Evolutionary conservation across 2,113 vertebrate species (phyloP).

Genomic region (Rousettus leschenaultii): DNA sequence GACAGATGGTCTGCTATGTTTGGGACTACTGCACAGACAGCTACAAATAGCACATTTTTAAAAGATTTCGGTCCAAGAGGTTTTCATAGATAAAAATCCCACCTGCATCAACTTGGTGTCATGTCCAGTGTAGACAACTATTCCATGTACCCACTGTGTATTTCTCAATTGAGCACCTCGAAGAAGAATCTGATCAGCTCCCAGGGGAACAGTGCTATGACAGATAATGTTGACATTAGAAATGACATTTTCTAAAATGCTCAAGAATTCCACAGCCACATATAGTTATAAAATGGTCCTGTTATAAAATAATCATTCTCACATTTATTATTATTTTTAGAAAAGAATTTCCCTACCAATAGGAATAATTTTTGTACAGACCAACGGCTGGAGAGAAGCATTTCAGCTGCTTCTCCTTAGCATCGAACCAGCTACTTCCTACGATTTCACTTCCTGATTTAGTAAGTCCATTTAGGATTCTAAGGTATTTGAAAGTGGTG

Average conservation of each 20-base stretch:
- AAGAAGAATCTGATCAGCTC: conserved; percentile 97
- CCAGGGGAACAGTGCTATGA: conserved; percentile 90
- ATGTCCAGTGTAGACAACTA: conserved; percentile 98
- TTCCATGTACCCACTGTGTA: conserved; percentile 97
- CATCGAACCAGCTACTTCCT: background rate
- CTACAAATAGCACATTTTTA: background rate
- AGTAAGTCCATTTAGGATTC: conserved; percentile 1
- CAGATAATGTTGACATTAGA: conserved; percentile 22
- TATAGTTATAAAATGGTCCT: background rate
- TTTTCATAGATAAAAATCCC: conserved; percentile 44
- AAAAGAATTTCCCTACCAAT: background rate
- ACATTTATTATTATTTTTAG: background rate
- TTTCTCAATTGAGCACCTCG: conserved; percentile 97
- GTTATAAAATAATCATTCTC: background rate
- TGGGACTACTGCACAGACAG: background rate
- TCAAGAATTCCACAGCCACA: background rate
- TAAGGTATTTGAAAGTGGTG: background rate
- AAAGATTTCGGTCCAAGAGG: background rate
- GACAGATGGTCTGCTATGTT: background rate
- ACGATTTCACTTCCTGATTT: background rate
- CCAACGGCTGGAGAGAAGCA: background rate
- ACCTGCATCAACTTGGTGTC: conserved; percentile 99
- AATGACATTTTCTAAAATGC: background rate
- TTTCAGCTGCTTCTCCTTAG: background rate
- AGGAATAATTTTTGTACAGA: conserved; percentile 1